A percentile compares a stretch with the other conserved stretches of the same genome.
These are phyloP conservation scores for Halcyon malimbica DNA, from an alignment of 2,113 vertebrate species.

Conservation along the genomic window DNA sequence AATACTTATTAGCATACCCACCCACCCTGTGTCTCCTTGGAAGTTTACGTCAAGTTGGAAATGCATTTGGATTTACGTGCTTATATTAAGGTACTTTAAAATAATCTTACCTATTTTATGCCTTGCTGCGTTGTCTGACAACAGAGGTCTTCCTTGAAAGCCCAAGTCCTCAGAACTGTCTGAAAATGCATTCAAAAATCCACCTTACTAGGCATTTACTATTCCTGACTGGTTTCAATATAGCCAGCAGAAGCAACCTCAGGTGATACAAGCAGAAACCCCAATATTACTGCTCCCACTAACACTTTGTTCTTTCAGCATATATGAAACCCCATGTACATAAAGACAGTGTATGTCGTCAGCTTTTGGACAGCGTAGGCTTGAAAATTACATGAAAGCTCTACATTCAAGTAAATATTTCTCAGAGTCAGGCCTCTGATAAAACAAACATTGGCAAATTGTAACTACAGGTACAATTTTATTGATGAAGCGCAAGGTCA, in stretches of 20 bases:
- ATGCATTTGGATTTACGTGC: neutral
- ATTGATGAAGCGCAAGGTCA: neutral
- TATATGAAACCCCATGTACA: neutral
- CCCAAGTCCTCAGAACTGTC: neutral
- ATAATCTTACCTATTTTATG: slow-evolving; percentile 57
- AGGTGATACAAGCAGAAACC: neutral
- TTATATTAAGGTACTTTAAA: neutral
- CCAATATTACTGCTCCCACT: neutral
- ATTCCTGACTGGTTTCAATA: neutral
- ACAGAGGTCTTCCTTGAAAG: neutral
- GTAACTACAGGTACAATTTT: neutral
- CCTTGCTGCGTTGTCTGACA: neutral
- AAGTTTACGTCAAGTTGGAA: neutral
- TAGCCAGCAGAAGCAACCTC: neutral
- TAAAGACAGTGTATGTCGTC: neutral
- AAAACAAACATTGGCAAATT: neutral
- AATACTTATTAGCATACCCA: neutral
- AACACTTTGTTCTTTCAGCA: neutral
- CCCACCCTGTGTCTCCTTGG: neutral
- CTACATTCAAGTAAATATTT: neutral
- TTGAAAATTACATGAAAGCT: neutral
- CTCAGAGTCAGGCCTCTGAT: neutral
- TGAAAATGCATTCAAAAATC: slow-evolving; percentile 6
- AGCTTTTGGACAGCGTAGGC: neutral
- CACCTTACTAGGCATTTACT: neutral